phyloP scores from a whole-genome alignment of 2,113 vertebrate genomes.

The Cranoglanis bouderius region DNA sequence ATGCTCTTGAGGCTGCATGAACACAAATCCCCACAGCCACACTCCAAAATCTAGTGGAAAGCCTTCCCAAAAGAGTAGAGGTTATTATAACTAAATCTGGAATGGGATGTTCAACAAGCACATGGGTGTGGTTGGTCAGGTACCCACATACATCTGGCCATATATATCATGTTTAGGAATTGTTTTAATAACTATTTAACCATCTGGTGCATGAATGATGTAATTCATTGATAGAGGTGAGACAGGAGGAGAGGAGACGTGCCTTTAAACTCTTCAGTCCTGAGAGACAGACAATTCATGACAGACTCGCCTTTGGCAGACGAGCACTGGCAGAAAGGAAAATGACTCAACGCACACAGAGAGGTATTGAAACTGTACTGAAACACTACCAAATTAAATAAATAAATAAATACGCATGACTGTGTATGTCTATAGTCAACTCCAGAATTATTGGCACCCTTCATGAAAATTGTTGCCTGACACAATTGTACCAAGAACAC shows the following conservation, averaged over 20 bases:
- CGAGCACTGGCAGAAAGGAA: constrained; percentile 50
- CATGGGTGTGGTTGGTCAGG: background rate
- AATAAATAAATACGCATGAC: background rate
- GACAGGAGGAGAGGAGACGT: constrained; percentile 70
- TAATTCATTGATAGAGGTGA: constrained; percentile 40
- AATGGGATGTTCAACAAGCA: background rate
- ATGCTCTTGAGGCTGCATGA: background rate
- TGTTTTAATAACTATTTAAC: background rate
- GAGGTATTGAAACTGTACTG: background rate
- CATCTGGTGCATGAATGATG: background rate
- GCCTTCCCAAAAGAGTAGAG: background rate
- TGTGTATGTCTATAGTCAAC: background rate
- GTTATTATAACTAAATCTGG: background rate
- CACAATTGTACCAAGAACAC: background rate
- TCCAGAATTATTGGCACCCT: background rate
- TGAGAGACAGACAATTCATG: constrained; percentile 61
- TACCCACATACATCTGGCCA: background rate
- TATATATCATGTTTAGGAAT: background rate
- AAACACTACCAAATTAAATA: background rate
- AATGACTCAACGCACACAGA: background rate
- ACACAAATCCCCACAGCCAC: background rate
- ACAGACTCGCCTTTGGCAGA: constrained; percentile 76
- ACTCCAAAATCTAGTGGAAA: background rate
- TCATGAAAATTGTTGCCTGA: background rate
- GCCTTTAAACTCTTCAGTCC: constrained; percentile 66